Evolutionary conservation across 2,113 vertebrate genomes (phyloP).

Genomic region (Anolis sagrei): DNA sequence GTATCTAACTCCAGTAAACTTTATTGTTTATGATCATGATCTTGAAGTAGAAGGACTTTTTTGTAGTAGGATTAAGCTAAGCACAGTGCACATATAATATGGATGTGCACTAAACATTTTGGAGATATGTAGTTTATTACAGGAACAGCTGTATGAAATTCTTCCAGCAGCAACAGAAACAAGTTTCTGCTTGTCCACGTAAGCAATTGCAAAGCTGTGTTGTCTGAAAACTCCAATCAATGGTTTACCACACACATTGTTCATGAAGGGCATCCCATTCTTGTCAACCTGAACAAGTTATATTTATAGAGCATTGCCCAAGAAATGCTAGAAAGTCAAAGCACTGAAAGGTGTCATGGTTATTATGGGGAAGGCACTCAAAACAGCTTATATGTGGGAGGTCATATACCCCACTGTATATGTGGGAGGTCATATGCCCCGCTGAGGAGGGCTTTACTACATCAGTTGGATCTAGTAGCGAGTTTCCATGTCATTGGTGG

Average conservation of each 20-base stretch:
- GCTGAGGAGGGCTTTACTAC: neutral
- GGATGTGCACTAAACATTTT: neutral
- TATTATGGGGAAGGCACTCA: neutral
- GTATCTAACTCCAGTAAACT: neutral
- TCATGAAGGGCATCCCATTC: neutral
- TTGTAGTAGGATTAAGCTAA: neutral
- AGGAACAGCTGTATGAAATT: neutral
- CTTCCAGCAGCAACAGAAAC: conserved; percentile 10
- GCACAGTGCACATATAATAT: neutral
- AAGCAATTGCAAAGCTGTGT: conserved; percentile 1
- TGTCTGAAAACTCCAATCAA: neutral
- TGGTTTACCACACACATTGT: neutral
- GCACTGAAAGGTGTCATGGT: neutral
- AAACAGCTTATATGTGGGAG: neutral
- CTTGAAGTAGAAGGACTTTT: neutral
- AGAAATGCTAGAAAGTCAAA: neutral
- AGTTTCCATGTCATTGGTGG: neutral
- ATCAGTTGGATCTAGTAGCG: neutral
- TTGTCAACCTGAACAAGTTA: neutral
- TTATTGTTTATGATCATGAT: conserved; percentile 7
- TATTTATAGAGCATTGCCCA: neutral
- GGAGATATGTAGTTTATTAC: neutral
- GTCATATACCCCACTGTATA: neutral
- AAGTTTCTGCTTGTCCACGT: neutral
- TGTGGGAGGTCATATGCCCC: too few relatives aligned